These are phyloP conservation scores for Chanos chanos DNA, from an alignment of 2,797 vertebrate genomes.

Conservation along the genomic window DNA sequence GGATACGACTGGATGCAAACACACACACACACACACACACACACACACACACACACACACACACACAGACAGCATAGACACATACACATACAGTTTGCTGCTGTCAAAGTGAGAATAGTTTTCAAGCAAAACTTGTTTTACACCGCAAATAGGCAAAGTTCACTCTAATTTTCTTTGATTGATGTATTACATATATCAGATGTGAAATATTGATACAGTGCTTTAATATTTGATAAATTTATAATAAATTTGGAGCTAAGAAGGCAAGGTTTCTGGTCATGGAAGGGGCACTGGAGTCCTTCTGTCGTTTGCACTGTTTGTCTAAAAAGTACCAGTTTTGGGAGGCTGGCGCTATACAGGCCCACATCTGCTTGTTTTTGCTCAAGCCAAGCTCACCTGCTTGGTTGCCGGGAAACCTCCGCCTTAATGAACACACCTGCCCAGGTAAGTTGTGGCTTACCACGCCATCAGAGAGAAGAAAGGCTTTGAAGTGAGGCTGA, in stretches of 20 bases:
- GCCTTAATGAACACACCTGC: slow-evolving; percentile 57
- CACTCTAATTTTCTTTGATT: too few relatives aligned
- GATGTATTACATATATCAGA: too few relatives aligned
- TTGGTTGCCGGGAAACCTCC: slow-evolving; percentile 42
- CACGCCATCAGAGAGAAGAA: slow-evolving; percentile 39
- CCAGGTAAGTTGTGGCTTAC: slow-evolving; percentile 46
- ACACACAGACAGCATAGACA: not conserved
- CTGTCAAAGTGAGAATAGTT: too few relatives aligned
- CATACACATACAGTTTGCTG: not conserved
- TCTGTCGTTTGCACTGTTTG: too few relatives aligned
- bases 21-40: not conserved
- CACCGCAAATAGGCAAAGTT: too few relatives aligned
- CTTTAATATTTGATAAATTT: too few relatives aligned
- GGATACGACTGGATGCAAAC: slow-evolving; percentile 7
- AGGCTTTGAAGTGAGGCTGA: slow-evolving; percentile 32
- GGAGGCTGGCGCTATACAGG: slow-evolving; percentile 13
- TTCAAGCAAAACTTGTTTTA: too few relatives aligned
- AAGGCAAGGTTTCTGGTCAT: too few relatives aligned
- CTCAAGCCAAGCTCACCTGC: slow-evolving; percentile 25
- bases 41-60: not conserved
- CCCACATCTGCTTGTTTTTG: slow-evolving; percentile 44
- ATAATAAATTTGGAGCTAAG: too few relatives aligned
- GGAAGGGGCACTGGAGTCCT: too few relatives aligned
- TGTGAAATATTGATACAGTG: too few relatives aligned
- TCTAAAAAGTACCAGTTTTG: too few relatives aligned